Base-by-base conservation (phyloP, 2,888 invertebrate species). In the Agelastica alni region DNA sequence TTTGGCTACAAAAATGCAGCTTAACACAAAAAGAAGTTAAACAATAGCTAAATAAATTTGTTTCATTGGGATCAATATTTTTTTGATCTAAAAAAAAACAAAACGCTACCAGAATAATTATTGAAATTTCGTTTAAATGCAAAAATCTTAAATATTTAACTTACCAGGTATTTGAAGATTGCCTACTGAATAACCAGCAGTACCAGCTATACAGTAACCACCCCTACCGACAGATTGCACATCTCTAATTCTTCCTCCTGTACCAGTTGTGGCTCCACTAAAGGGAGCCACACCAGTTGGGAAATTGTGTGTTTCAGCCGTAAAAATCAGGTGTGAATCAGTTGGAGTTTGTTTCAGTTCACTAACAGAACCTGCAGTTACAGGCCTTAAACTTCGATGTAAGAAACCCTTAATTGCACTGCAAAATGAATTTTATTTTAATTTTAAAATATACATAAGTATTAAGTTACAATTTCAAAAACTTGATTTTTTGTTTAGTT, bases 231-330 rank as follows among this genome's bases (percentile, higher is more conserved):
- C 93, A 9, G 90, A 91, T 75, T 98, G 96, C 0, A 97, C 92
- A 77, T 99, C 98, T 56, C 97, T 81, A 51, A 98, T 88, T 32
- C 98, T 83, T 0, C 98, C 98, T 0, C 98, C 98, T 0, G 97
- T 96, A 16, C 98, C 98, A 0, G 98, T 98, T 0, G 97, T 95
- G 0, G 98, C 97, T 0, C 98, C 98, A 77, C 96, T 95, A 65
- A 98, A 98, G 0, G 97, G 97, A 0, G 96, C 95, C 6, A 98
- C 96, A 0, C 96, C 95, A 0, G 96, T 96, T 1, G 96, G 96
- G 83, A 98, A 98, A 75, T 98, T 98, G 77, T 99, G 98, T 0
- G 98, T 99, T 79, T 99, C 98, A 0, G 98, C 98, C 0, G 98
- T 98, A 73, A 98, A 97, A 69, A 96, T 94, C 30, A 98, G 85